Conservation (phyloP, 2,797 vertebrate genomes). For the Alosa sapidissima region DNA sequence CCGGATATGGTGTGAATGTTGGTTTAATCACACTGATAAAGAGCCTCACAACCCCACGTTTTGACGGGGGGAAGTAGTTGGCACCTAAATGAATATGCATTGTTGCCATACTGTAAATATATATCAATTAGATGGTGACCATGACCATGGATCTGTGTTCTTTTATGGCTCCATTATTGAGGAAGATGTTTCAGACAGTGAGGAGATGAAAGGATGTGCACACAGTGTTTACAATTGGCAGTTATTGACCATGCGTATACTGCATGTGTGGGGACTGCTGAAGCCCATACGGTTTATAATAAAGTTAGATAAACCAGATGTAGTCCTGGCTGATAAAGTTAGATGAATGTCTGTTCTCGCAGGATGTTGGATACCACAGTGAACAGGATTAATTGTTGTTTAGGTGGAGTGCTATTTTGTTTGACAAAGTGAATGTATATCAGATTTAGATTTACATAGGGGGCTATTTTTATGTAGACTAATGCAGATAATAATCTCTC, state of each 20-base stretch:
- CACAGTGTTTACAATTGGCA: neutral
- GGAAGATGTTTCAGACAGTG: neutral
- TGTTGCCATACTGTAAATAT: neutral
- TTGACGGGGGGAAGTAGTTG: neutral
- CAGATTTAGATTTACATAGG: neutral
- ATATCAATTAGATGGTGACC: neutral
- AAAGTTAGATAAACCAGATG: conserved; percentile 1
- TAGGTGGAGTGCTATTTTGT: neutral
- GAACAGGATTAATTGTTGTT: neutral
- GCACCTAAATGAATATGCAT: neutral
- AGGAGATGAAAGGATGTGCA: neutral
- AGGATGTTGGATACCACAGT: neutral
- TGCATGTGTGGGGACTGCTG: neutral
- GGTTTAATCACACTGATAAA: neutral
- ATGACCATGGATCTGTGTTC: neutral
- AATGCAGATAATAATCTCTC: neutral
- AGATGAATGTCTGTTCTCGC: neutral
- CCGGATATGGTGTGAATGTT: neutral
- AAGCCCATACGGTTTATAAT: neutral
- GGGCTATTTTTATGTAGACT: too few relatives aligned
- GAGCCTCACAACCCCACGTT: neutral
- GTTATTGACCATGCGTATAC: neutral
- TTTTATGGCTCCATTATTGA: conserved; percentile 8
- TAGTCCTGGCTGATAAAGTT: neutral
- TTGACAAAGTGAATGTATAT: neutral